A percentile compares a stretch with the other conserved stretches of the same genome.
These are phyloP conservation scores for Sminthurinus signatus DNA, from an alignment of 1,140 invertebrate genomes.

Conservation along the genomic window DNA sequence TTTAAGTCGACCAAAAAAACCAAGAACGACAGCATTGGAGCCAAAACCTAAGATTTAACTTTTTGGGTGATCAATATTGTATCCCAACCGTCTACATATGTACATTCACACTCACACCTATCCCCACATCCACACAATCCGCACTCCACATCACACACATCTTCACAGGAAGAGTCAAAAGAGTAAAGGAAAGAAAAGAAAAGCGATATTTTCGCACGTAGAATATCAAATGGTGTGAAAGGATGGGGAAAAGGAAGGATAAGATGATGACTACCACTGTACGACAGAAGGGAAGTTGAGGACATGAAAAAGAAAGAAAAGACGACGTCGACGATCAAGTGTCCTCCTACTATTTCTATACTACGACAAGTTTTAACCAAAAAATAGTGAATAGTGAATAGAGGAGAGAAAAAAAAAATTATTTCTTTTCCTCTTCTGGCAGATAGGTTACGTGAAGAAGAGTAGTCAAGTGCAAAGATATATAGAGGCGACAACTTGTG, in stretches of 20 bases:
- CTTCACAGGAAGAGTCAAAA: conserved; percentile 9
- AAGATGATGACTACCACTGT: too few species aligned
- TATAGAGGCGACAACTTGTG: conserved; percentile 15
- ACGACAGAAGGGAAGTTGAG: not conserved
- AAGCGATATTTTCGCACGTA: conserved; percentile 27
- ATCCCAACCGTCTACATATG: too few species aligned
- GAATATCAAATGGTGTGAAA: conserved; percentile 20
- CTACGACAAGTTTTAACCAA: too few species aligned
- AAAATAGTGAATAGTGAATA: not conserved
- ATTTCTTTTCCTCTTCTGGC: not conserved
- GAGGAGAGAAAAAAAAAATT: not conserved
- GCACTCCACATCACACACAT: too few species aligned
- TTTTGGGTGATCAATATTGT: conserved; percentile 25
- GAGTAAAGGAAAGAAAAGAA: conserved; percentile 1
- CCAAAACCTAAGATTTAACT: conserved; percentile 25
- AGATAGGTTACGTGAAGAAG: conserved; percentile 5
- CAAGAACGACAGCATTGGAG: not conserved
- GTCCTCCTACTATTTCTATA: too few species aligned
- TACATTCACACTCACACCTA: too few species aligned
- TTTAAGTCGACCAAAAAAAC: not conserved
- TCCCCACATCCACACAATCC: too few species aligned
- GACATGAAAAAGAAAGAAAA: not conserved
- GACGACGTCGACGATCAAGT: not conserved
- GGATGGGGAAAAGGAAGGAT: not conserved
- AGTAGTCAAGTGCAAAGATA: conserved; percentile 10